Percentiles rank a stretch among this genome's conserved stretches.
Conservation (phyloP, 1,140 invertebrate genomes). For the Augochlora pura region DNA sequence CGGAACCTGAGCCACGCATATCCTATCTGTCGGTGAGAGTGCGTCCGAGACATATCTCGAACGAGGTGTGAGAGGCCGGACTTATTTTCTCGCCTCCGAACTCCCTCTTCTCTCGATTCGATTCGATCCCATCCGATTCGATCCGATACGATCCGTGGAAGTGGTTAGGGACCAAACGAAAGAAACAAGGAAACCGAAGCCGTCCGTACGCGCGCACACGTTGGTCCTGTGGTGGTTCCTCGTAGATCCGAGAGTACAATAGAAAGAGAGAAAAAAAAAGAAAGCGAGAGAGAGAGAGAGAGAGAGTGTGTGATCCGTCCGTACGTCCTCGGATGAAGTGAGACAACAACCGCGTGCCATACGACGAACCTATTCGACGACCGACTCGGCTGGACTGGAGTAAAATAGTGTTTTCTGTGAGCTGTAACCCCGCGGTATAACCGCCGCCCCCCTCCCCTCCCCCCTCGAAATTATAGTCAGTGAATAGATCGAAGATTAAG, state of each 20-base stretch:
- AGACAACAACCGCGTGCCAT: neutral
- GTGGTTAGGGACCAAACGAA: neutral
- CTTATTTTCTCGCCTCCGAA: too few species aligned
- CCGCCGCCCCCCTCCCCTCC: too few species aligned
- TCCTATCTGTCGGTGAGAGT: slow-evolving; percentile 29
- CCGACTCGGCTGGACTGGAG: too few species aligned
- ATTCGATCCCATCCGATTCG: too few species aligned
- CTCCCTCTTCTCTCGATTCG: too few species aligned
- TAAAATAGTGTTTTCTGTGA: too few species aligned
- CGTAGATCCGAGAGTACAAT: too few species aligned
- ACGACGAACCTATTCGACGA: neutral
- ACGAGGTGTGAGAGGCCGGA: neutral
- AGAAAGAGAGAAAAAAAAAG: too few species aligned
- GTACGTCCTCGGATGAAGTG: neutral
- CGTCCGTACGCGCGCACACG: neutral
- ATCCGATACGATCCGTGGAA: neutral
- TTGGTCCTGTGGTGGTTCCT: neutral
- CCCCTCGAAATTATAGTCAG: too few species aligned
- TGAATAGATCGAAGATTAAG: too few species aligned
- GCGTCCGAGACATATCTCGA: slow-evolving; percentile 11
- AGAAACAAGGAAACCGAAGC: slow-evolving; percentile 11
- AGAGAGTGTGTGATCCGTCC: neutral
- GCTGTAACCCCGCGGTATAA: too few species aligned
- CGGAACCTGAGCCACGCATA: slow-evolving; percentile 24
- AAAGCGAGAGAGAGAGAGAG: too few species aligned